Conservation (phyloP, 2,888 invertebrate genomes). For the Thymelicus lineola region DNA sequence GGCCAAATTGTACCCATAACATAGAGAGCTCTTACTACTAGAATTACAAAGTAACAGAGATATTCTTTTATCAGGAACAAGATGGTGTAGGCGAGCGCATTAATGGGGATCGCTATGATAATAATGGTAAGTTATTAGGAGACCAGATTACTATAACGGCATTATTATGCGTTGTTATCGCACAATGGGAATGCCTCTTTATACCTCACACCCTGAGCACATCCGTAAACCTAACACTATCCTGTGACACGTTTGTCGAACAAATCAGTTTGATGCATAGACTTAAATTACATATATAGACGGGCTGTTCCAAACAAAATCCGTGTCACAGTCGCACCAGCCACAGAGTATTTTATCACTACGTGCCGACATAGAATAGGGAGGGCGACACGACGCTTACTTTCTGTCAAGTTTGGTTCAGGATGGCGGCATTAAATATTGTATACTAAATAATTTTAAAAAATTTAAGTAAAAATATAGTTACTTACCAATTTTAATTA, state of each 20-base stretch:
- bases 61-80: constrained; percentile 60
- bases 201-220: constrained; percentile 39
- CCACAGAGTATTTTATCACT: too few species aligned
- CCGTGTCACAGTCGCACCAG: too few species aligned
- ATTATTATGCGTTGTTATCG: constrained; percentile 33
- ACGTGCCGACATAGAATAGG: too few species aligned
- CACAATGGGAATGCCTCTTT: constrained; percentile 43
- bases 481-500: too few species aligned
- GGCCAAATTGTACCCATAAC: neutral
- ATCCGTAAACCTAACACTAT: constrained; percentile 5
- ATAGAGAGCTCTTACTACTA: too few species aligned
- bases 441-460: too few species aligned
- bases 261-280: neutral
- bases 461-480: too few species aligned
- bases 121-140: constrained; percentile 59
- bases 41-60: neutral
- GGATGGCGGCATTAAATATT: too few species aligned
- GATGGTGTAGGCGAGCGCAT: constrained; percentile 61
- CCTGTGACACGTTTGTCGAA: neutral
- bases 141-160: neutral
- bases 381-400: too few species aligned
- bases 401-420: too few species aligned
- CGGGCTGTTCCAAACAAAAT: too few species aligned
- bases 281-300: too few species aligned
- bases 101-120: constrained; percentile 62